Percentiles rank a stretch among this genome's conserved stretches.
These are phyloP conservation scores for Solenopsis invicta DNA, from an alignment of 1,140 invertebrate species.

Conservation along the genomic window DNA sequence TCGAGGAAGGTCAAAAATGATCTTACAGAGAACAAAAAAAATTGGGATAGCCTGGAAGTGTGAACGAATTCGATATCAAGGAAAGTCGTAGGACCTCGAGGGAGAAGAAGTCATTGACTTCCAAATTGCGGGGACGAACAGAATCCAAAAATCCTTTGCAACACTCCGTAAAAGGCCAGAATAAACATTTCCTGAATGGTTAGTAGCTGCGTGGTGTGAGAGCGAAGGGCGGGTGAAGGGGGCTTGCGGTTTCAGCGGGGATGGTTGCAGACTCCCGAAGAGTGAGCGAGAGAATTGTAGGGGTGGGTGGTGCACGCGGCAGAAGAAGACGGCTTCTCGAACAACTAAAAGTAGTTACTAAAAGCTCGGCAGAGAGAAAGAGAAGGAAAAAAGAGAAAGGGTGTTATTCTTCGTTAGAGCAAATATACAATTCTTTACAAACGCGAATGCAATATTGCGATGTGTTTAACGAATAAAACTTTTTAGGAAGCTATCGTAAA, in stretches of 20 bases:
- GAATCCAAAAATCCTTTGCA: constrained; percentile 82
- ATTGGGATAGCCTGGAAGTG: background rate
- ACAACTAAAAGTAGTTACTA: constrained; percentile 75
- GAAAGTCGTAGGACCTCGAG: constrained; percentile 1
- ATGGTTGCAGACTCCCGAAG: constrained; percentile 78
- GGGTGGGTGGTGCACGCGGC: constrained; percentile 44
- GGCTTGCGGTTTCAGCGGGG: constrained; percentile 81
- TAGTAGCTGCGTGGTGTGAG: constrained; percentile 76
- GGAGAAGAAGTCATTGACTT: constrained; percentile 64
- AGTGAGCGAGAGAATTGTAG: constrained; percentile 72
- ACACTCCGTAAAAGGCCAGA: constrained; percentile 78
- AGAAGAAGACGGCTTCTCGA: constrained; percentile 69
- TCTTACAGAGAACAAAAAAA: constrained; percentile 10
- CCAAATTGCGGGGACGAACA: constrained; percentile 59
- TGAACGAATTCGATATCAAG: constrained; percentile 28
- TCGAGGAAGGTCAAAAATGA: background rate
- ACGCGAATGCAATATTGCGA: constrained; percentile 37
- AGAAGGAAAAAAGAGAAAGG: constrained; percentile 11
- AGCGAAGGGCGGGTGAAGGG: constrained; percentile 73
- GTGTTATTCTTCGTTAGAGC: constrained; percentile 46
- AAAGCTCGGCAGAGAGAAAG: constrained; percentile 26
- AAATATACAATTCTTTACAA: constrained; percentile 56
- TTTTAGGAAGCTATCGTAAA: constrained; percentile 13
- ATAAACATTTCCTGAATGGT: constrained; percentile 85
- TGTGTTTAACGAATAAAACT: constrained; percentile 58